phyloP scores from a whole-genome alignment of 2,888 invertebrate species.

The Nudaria mundana region DNA sequence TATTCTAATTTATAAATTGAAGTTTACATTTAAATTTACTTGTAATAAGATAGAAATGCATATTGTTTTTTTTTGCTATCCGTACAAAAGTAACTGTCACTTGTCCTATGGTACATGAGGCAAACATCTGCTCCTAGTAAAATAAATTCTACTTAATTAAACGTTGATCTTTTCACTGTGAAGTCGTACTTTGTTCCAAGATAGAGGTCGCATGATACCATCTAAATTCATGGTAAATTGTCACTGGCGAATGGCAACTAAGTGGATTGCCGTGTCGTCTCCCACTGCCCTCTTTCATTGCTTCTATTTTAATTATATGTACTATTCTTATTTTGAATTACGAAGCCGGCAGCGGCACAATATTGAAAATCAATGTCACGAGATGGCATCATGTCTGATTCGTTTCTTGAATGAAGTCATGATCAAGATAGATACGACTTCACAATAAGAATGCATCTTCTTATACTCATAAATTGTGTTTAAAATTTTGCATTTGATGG shows the following conservation, averaged over 20 bases:
- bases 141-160: slow-evolving; percentile 44
- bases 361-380: slow-evolving; percentile 45
- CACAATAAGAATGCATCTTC: no score
- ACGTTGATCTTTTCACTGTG: slow-evolving; percentile 37
- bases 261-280: slow-evolving; percentile 62
- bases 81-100: neutral
- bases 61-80: no score
- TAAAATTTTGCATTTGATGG: no score
- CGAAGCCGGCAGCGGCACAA: slow-evolving; percentile 40
- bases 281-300: slow-evolving; percentile 52
- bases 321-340: slow-evolving; percentile 54
- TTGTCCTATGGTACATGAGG: neutral
- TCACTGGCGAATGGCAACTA: slow-evolving; percentile 42
- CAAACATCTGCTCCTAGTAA: slow-evolving; percentile 17
- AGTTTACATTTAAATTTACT: no score
- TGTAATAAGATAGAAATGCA: no score
- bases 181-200: slow-evolving; percentile 36
- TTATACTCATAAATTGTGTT: no score
- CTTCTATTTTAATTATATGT: slow-evolving; percentile 39
- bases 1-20: no score
- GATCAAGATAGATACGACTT: no score
- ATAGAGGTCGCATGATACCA: slow-evolving; percentile 22
- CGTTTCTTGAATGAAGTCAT: no score
- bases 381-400: no score
- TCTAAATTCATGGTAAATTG: slow-evolving; percentile 45